Percentiles rank a stretch among this genome's conserved stretches.
Evolutionary conservation across 1,140 invertebrate genomes (phyloP).

Genomic region (Agrypnia vestita): DNA sequence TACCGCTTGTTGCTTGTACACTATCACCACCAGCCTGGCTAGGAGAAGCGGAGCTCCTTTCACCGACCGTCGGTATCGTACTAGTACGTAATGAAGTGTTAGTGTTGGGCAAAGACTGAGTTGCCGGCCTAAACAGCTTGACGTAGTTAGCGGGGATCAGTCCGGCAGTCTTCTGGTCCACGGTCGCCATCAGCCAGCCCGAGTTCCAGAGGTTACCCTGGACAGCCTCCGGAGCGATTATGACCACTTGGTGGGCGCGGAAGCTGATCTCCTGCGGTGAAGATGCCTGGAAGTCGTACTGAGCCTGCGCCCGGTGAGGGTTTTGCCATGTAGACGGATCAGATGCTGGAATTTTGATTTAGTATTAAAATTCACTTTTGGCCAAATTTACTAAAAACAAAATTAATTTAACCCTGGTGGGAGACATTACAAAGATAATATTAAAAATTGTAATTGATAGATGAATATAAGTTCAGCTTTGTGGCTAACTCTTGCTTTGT

Average conservation of each 20-base stretch:
- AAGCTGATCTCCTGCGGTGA: conserved; percentile 86
- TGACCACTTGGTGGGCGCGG: conserved; percentile 82
- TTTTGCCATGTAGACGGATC: conserved; percentile 81
- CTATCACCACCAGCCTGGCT: neutral
- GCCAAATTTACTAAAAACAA: no score
- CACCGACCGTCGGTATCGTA: neutral
- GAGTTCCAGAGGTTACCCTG: conserved; percentile 80
- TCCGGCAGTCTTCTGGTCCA: conserved; percentile 80
- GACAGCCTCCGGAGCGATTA: conserved; percentile 86
- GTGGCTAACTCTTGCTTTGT: no score
- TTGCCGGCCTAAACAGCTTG: conserved; percentile 65
- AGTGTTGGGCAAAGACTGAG: neutral
- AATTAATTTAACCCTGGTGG: no score
- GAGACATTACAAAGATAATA: no score
- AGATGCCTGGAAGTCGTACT: conserved; percentile 84
- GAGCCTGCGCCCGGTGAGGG: conserved; percentile 81
- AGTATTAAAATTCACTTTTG: conserved; percentile 48
- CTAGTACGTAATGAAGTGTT: neutral
- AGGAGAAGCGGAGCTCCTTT: neutral
- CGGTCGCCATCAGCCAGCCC: conserved; percentile 84
- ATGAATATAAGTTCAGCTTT: no score
- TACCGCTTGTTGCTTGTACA: neutral
- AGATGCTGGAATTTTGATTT: conserved; percentile 72
- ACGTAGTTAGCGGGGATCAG: conserved; percentile 89
- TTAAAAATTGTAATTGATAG: no score